Conservation (phyloP, 2,888 invertebrate genomes). For the Nephrotoma guestfalica region DNA sequence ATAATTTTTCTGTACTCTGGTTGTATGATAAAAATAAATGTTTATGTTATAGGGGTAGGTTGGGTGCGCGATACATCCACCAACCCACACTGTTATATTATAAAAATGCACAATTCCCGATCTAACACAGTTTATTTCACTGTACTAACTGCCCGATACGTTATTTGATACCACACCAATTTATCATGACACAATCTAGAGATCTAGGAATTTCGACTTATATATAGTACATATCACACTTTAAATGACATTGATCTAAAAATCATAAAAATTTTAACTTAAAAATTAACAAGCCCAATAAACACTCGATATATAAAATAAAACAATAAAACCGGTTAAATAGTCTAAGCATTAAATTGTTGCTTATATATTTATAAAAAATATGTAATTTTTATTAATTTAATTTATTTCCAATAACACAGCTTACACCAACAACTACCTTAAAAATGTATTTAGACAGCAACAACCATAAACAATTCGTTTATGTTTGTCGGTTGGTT, state of each 20-base stretch:
- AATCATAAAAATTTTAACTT: neutral
- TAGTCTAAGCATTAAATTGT: neutral
- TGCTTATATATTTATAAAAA: neutral
- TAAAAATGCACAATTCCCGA: neutral
- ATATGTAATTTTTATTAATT: neutral
- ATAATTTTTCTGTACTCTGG: neutral
- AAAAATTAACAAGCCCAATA: neutral
- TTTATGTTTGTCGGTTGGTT: neutral
- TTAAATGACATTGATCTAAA: neutral
- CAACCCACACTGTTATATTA: neutral
- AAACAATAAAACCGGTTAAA: neutral
- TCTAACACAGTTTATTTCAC: too few species aligned
- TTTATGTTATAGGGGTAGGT: neutral
- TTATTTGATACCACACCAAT: neutral
- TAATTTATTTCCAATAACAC: neutral
- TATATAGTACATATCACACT: neutral
- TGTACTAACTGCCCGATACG: too few species aligned
- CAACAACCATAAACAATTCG: neutral
- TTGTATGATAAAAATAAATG: neutral
- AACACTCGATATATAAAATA: neutral
- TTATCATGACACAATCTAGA: neutral
- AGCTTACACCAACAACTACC: neutral
- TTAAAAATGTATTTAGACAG: neutral
- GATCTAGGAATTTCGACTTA: neutral
- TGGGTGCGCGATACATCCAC: neutral